phyloP scores from a whole-genome alignment of 1,140 invertebrate species.

The Aphelenchoides fujianensis region DNA sequence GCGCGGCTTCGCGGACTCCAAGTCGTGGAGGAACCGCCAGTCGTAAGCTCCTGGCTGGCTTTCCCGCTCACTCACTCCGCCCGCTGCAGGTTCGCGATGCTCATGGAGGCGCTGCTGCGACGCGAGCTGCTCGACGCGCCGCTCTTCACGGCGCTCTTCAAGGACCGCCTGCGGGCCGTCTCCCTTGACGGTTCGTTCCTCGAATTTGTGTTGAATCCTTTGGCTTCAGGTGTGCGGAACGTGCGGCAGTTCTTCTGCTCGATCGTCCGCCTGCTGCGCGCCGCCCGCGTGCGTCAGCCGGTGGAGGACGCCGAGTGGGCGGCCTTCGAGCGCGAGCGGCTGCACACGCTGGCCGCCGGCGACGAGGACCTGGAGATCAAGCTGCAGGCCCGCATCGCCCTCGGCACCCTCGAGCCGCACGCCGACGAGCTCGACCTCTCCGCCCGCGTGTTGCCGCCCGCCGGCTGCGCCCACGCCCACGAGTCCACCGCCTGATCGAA shows the following conservation, averaged over 20 bases:
- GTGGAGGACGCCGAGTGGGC: not conserved
- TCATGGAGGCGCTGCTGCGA: not conserved
- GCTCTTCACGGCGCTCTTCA: slow-evolving; percentile 5
- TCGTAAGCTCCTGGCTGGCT: not conserved
- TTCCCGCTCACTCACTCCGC: not conserved
- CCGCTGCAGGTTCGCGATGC: not conserved
- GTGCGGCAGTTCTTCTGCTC: slow-evolving; percentile 15
- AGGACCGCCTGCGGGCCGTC: not conserved
- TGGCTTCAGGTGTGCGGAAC: slow-evolving; percentile 12
- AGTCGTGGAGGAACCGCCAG: slow-evolving; percentile 18
- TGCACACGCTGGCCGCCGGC: not conserved
- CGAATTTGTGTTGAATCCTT: not conserved
- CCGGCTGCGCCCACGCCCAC: not conserved
- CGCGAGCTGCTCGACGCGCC: not conserved
- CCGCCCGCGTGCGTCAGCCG: not conserved
- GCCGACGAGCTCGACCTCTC: slow-evolving; percentile 5
- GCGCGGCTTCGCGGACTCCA: slow-evolving; percentile 5
- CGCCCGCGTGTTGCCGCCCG: not conserved
- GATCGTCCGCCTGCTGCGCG: not conserved
- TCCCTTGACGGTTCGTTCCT: slow-evolving; percentile 12
- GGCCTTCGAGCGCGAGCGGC: not conserved
- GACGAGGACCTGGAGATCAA: slow-evolving; percentile 9
- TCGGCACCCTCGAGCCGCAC: slow-evolving; percentile 4
- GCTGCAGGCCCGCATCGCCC: not conserved
- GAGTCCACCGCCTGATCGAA: no score